Base-by-base conservation (phyloP, 2,113 vertebrate genomes). In the Ramphastos sulfuratus region DNA sequence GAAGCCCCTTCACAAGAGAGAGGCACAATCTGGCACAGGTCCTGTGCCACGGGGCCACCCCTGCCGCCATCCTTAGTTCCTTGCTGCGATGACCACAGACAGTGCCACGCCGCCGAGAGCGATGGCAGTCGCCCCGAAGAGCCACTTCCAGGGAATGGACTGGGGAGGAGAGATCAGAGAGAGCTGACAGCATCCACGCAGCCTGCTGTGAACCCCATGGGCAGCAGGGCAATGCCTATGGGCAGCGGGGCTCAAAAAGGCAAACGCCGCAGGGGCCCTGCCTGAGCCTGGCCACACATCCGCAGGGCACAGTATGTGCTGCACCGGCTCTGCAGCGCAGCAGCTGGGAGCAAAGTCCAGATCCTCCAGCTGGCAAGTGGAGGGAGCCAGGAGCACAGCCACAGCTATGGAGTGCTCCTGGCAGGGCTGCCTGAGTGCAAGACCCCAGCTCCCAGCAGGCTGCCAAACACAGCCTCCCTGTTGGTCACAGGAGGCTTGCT, bases 11-110 rank as follows among this genome's bases (percentile, higher is more conserved):
- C 42, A 69, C 54, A 59, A 35, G n/a, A n/a, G 23, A 56, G 70
- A 42, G 46, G 67, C 58, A 65, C 9, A 1, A 31, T 14, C 66
- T 0, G 2, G 84, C 4, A 4, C 46, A 0, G 66, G 16, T 35
- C 48, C 83, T 2, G 86, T 30, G 78, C 86, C 28, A 0, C 6
- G 11, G 85, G 66, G 60, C 74, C 74, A 3, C 0, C 73, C 64
- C 71, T 21, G 5, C 63, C 1, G 12, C 76, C 80, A 63, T 27
- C 5, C 21, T 89, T 98, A 99, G 95, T 99, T 99, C 97, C 99
- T 98, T 50, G 99, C 99, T 10, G 99, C 99, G 42, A 99, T 99
- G 97, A 99, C 98, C 42, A 99, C 99, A 0, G 99, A 99, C 94
- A 99, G 96, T 25, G 99, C 99, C 91, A 99, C 98, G 4, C 99